phyloP scores from a whole-genome alignment of 2,113 vertebrate genomes.

The Mellivora capensis region DNA sequence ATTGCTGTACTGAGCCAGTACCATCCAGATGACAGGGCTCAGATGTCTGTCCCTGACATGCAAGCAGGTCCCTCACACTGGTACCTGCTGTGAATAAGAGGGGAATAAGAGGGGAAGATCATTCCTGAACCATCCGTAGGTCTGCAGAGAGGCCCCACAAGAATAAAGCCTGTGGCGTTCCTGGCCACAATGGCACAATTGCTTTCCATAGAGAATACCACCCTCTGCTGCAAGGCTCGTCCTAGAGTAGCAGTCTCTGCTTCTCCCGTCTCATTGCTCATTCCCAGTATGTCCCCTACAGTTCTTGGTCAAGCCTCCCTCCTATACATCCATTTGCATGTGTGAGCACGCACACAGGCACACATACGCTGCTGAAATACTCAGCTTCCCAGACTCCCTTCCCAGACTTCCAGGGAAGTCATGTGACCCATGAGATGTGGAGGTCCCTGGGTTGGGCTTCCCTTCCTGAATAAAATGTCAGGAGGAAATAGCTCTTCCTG shows the following conservation, averaged over 20 bases:
- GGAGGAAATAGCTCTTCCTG: background rate
- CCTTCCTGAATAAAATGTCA: background rate
- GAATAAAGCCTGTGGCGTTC: background rate
- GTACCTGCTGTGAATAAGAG: background rate
- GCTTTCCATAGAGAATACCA: background rate
- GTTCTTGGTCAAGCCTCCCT: background rate
- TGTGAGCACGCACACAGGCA: background rate
- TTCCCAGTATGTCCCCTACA: background rate
- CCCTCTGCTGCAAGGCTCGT: too few relatives aligned
- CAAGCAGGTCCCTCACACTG: background rate
- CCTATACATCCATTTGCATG: background rate
- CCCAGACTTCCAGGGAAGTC: background rate
- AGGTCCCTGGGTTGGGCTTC: background rate
- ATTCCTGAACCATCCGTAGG: background rate
- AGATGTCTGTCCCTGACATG: background rate
- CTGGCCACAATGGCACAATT: background rate
- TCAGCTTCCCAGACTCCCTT: background rate
- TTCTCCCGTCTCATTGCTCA: background rate
- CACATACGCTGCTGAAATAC: background rate
- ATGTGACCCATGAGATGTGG: background rate
- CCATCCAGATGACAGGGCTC: background rate
- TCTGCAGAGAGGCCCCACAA: background rate
- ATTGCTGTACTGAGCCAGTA: background rate
- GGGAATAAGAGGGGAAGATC: background rate
- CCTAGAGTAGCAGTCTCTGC: background rate